Evolutionary conservation across 2,888 invertebrate species (phyloP), one percentile per base, ranked within the genome.

Genomic region (Byasa hedistus): DNA sequence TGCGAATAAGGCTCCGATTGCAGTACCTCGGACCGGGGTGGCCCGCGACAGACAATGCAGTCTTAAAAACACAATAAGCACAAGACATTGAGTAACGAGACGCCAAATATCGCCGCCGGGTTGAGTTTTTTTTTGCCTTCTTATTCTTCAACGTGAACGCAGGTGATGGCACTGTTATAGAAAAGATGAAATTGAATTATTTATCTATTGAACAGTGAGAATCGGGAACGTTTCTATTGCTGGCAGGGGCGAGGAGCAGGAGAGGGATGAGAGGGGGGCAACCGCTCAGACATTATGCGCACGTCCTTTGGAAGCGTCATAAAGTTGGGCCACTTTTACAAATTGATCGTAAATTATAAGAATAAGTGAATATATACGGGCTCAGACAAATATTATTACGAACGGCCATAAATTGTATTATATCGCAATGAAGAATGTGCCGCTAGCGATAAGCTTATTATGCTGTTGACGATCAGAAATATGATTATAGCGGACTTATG

Each of bases 31-130:
- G 76, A 78, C 73, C 76, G 71, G 76, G 75, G 74, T 73, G 75
- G 76, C 77, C 72, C 76, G 71, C 72, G 72, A 68, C 77, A 75
- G 80, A 87, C 86, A 88, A 87, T 84, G 76, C 77, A 72, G 76
- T 80, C 79, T 78, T 74, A 75, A 76, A 71, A 72, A 78, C 75
- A 76, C 72, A 86, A 86, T 84, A 79, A 51, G 76, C 77, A 78
- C 80, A 81, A 89, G 88, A 90, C 87, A 87, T 86, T 87, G 86
- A 86, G 86, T 87, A 85, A 87, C 88, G 85, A 85, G 84, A 87
- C 82, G 84, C 82, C 84, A 85, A 85, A 87, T 81, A 82, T 79
- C 80, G 73, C 70, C 76, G 80, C 70, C 76, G 79, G 32, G 0
- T 32, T 32, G 32, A 52, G 54, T 54, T 74, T 76, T 83, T 75